These are phyloP conservation scores for Penaeus indicus DNA, from an alignment of 1,140 invertebrate species.

Conservation along the genomic window DNA sequence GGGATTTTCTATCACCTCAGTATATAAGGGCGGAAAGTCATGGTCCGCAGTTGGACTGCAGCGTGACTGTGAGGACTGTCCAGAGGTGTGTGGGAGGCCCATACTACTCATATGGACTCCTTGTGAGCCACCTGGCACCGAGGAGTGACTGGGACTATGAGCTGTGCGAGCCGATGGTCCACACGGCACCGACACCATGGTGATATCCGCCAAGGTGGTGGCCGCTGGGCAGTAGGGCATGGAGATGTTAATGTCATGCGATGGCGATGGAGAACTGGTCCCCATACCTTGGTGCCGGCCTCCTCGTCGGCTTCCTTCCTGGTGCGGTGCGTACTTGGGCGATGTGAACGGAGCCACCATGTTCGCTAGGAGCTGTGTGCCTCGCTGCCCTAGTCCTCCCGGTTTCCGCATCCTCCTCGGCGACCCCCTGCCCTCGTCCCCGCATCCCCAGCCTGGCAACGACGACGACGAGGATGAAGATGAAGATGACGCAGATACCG, in stretches of 20 bases:
- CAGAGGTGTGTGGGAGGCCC: slow-evolving; percentile 42
- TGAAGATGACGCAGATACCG: slow-evolving; percentile 48
- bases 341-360: slow-evolving; percentile 43
- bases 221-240: slow-evolving; percentile 37
- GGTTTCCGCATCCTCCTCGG: slow-evolving; percentile 48
- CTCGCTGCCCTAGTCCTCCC: background rate
- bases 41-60: slow-evolving; percentile 54
- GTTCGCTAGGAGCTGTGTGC: slow-evolving; percentile 22
- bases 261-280: slow-evolving; percentile 40
- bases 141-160: slow-evolving; percentile 41
- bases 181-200: slow-evolving; percentile 47
- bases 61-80: slow-evolving; percentile 53
- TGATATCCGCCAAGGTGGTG: slow-evolving; percentile 50
- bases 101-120: slow-evolving; percentile 38
- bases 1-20: slow-evolving; percentile 63
- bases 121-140: slow-evolving; percentile 44
- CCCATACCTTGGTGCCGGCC: slow-evolving; percentile 38
- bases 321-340: slow-evolving; percentile 41
- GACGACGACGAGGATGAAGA: slow-evolving; percentile 49
- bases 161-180: slow-evolving; percentile 38
- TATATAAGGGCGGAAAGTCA: slow-evolving; percentile 58
- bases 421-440: slow-evolving; percentile 53
- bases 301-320: slow-evolving; percentile 41
- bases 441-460: slow-evolving; percentile 46
- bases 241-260: slow-evolving; percentile 46